Evolutionary conservation across 2,113 vertebrate species (phyloP).

Genomic region (Sapayoa aenigma): DNA sequence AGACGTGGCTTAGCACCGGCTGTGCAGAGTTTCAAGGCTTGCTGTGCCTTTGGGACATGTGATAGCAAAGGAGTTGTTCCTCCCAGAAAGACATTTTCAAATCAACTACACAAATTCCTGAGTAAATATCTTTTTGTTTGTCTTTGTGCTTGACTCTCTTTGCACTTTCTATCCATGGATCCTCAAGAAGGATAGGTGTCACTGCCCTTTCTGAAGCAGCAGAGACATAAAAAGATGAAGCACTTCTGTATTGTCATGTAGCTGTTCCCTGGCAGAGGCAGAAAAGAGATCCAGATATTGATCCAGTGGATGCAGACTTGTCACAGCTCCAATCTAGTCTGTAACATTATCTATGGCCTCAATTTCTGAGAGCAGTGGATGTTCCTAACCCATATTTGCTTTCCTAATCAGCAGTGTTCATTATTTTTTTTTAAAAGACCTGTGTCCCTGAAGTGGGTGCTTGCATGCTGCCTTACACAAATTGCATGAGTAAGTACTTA

Average conservation of each 20-base stretch:
- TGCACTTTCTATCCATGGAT: not conserved
- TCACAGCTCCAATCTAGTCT: not conserved
- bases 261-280: not conserved
- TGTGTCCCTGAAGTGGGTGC: not conserved
- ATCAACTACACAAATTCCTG: not conserved
- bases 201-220: not conserved
- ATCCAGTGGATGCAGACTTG: not conserved
- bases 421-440: not conserved
- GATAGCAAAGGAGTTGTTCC: not conserved
- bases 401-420: not conserved
- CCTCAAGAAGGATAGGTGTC: not conserved
- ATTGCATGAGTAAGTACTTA: not conserved
- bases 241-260: rapidly evolving
- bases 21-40: not conserved
- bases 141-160: not conserved
- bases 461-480: not conserved
- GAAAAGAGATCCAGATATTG: not conserved
- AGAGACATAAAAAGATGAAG: not conserved
- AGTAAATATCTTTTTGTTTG: not conserved
- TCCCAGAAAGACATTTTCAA: not conserved
- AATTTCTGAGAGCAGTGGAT: not conserved
- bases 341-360: not conserved
- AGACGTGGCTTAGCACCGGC: not conserved
- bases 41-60: not conserved
- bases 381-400: not conserved